Conservation (phyloP, 2,888 invertebrate genomes). For the Ennomos quercinarius region DNA sequence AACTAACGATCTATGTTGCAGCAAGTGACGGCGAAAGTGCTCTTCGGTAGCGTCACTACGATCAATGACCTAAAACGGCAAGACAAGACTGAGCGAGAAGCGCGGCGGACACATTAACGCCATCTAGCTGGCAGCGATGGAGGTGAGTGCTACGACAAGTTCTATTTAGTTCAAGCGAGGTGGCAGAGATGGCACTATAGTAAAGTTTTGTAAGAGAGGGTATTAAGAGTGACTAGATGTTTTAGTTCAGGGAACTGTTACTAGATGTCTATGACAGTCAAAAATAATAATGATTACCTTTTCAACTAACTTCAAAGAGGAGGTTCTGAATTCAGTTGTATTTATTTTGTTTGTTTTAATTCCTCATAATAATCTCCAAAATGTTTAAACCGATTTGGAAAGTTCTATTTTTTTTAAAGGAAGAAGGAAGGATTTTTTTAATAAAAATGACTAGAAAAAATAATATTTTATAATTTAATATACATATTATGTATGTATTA, state of each 20-base stretch:
- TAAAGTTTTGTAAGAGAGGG: not conserved
- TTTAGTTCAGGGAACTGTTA: not conserved
- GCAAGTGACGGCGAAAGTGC: conserved; percentile 90
- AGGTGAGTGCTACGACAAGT: conserved; percentile 11
- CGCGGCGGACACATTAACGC: conserved; percentile 83
- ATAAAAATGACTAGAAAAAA: too few relatives aligned
- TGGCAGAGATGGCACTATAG: conserved; percentile 43
- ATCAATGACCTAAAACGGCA: conserved; percentile 90
- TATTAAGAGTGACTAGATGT: not conserved
- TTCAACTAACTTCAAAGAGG: too few relatives aligned
- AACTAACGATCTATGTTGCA: conserved; percentile 54
- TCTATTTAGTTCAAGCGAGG: conserved; percentile 10
- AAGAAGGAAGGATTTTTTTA: too few relatives aligned
- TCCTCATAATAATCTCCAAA: too few relatives aligned
- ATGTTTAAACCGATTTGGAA: too few relatives aligned
- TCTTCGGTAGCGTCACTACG: conserved; percentile 90
- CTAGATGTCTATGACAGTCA: conserved; percentile 45
- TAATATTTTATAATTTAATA: too few relatives aligned
- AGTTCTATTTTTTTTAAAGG: too few relatives aligned
- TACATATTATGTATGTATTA: too few relatives aligned
- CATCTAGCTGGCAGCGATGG: conserved; percentile 60
- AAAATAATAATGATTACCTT: too few relatives aligned
- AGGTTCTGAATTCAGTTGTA: too few relatives aligned
- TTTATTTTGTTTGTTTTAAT: too few relatives aligned
- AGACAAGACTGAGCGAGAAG: conserved; percentile 88